These are phyloP conservation scores for Myrmecobius fasciatus DNA, from an alignment of 2,113 vertebrate genomes.

Conservation along the genomic window DNA sequence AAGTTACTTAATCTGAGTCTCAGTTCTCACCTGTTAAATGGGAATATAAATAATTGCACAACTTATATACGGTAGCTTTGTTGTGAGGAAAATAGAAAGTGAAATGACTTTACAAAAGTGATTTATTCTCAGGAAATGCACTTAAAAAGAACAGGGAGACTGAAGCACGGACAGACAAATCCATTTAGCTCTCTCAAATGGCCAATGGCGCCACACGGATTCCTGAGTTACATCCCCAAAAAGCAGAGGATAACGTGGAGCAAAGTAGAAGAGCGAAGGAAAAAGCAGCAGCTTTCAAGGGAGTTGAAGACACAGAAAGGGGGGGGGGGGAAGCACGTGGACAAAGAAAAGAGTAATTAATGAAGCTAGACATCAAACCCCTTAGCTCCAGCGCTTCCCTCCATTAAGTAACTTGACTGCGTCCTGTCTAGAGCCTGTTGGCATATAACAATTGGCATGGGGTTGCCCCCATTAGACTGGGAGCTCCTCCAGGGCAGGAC, in stretches of 20 bases:
- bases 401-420: no score
- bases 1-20: neutral
- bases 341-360: neutral
- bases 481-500: no score
- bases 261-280: slow-evolving; percentile 4
- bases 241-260: neutral
- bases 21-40: neutral
- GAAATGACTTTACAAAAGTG: neutral
- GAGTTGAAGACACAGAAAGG: slow-evolving; percentile 5
- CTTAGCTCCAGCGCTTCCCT: no score
- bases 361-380: neutral
- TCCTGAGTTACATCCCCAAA: neutral
- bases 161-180: no score
- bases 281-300: neutral
- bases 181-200: no score
- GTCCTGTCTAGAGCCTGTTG: no score
- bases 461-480: no score
- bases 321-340: neutral
- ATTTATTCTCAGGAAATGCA: neutral
- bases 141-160: neutral
- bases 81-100: neutral
- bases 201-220: no score
- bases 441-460: no score
- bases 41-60: neutral
- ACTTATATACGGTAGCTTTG: neutral